A percentile compares a stretch with the other conserved stretches of the same genome.
phyloP scores from a whole-genome alignment of 2,888 invertebrate species.

The Nesidiocoris tenuis region DNA sequence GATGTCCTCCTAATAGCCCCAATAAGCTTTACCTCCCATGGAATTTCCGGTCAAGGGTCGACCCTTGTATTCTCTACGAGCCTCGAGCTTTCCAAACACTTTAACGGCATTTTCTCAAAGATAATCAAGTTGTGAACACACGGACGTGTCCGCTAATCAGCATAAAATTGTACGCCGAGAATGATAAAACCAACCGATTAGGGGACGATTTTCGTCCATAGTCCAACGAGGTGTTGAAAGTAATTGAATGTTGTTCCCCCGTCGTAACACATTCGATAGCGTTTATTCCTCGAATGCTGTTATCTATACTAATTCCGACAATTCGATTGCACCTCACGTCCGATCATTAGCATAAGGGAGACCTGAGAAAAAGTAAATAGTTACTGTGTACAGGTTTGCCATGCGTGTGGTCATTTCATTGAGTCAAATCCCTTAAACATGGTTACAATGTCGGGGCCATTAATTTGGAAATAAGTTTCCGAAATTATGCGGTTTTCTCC shows the following conservation, averaged over 20 bases:
- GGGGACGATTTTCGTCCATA: conserved; percentile 13
- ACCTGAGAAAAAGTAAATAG: neutral
- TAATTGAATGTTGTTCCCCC: conserved; percentile 31
- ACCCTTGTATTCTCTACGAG: neutral
- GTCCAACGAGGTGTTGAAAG: conserved; percentile 24
- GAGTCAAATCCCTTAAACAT: neutral
- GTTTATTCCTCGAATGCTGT: conserved; percentile 2
- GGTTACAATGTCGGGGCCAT: neutral
- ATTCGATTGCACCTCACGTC: conserved; percentile 32
- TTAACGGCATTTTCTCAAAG: conserved; percentile 7
- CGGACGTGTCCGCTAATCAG: conserved; percentile 1
- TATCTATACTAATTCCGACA: conserved; percentile 32
- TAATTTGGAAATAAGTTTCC: too few species aligned
- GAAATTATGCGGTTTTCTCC: too few species aligned
- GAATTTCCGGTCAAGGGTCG: neutral
- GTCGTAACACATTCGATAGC: conserved; percentile 1
- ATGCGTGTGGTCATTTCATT: conserved; percentile 29
- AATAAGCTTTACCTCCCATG: too few species aligned
- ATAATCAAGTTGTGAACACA: conserved; percentile 31
- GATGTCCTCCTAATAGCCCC: too few species aligned
- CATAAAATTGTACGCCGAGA: conserved; percentile 4
- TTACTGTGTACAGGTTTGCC: neutral
- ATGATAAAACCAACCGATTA: neutral
- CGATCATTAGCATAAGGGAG: conserved; percentile 19
- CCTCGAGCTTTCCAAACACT: neutral